A percentile compares a stretch with the other conserved stretches of the same genome.
phyloP scores from a whole-genome alignment of 2,888 invertebrate genomes.

The Lypha dubia region DNA sequence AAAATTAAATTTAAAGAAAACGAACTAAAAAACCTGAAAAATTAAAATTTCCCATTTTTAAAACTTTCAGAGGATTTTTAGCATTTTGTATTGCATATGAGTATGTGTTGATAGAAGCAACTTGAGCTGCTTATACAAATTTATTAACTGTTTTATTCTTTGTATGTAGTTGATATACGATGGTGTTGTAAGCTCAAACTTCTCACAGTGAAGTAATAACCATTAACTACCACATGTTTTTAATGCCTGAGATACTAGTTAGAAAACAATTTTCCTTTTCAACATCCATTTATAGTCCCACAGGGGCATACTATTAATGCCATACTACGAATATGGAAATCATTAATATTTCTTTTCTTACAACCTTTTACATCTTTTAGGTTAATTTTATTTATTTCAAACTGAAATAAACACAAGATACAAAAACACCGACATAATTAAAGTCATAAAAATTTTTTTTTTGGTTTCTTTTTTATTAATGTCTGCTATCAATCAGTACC shows the following conservation, averaged over 20 bases:
- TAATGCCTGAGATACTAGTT: background rate
- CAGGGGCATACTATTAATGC: background rate
- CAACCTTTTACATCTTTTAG: background rate
- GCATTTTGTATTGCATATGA: no score
- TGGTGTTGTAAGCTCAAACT: no score
- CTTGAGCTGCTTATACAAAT: no score
- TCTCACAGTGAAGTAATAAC: no score
- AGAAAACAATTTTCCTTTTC: background rate
- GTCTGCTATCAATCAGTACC: slow-evolving; percentile 28
- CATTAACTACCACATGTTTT: background rate
- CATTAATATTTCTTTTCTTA: background rate
- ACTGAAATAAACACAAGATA: background rate
- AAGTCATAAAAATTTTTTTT: slow-evolving; percentile 15
- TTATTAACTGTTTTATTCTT: no score
- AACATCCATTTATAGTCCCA: background rate
- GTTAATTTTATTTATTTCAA: background rate
- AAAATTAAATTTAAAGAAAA: no score
- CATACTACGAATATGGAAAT: background rate
- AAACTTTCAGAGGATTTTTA: no score
- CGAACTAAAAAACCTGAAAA: no score
- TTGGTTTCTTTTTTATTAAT: slow-evolving; percentile 35
- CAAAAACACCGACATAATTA: background rate
- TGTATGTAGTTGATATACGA: no score
- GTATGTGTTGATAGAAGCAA: no score
- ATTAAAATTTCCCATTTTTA: no score